Base-by-base conservation (phyloP, 2,113 vertebrate species). In the Tor tambroides region DNA sequence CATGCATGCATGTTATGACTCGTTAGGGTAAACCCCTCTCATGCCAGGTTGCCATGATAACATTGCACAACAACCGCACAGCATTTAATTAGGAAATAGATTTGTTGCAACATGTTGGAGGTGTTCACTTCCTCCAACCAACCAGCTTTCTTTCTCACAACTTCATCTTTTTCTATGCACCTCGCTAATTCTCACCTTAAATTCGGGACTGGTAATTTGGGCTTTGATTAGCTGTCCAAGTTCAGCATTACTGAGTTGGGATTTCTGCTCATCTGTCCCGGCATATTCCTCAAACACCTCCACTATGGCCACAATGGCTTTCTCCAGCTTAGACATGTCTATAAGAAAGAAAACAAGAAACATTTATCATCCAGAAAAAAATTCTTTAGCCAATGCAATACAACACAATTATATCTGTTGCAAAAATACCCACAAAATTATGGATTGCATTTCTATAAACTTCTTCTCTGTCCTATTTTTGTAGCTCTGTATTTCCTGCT, bases 211-310 rank as follows among this genome's bases (percentile, higher is more conserved):
- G 65, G 88, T 85, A 41, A 95, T 89, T 59, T 95, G 92, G 41
- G 63, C 26, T 32, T 93, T 79, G 6, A 95, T 12, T 38, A 94
- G 26, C 17, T 63, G 51, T 71, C 90, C 87, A 1, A 95, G 79
- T 86, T 95, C 93, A 0, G 85, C 81, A 28, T 74, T 83, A 82
- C 79, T 94, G 17, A 95, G 49, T 79, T 91, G 65, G 3, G 2
- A 6, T 63, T 94, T 93, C 43, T 89, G 88, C 35, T 91, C 89
- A 4, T 90, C 93, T 9, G 87, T 85, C 0, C 89, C 88, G 1
- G 92, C 89, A 19, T 94, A 94, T 30, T 94, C 89, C 85, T 92
- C 74, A 77, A 94, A 95, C 26, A 95, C 80, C 1, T 94, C 94
- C 63, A 93, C 93, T 6, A 94, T 90, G 72, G 89, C 89, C 4